These are phyloP conservation scores for Andrena chrysosceles DNA, from an alignment of 2,888 invertebrate genomes.

Conservation along the genomic window DNA sequence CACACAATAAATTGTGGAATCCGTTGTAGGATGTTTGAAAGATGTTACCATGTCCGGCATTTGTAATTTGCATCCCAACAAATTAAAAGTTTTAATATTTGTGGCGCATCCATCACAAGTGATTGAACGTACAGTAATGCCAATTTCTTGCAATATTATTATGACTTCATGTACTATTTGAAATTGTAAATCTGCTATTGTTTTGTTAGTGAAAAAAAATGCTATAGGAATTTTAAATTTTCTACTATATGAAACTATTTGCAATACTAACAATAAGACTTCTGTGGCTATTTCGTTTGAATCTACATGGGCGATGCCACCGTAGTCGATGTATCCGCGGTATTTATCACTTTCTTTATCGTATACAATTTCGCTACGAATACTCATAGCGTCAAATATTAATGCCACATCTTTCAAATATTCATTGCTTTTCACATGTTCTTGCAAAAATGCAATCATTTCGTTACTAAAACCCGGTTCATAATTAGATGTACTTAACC, in stretches of 20 bases:
- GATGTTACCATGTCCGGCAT: background rate
- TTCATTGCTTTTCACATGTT: background rate
- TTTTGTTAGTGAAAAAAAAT: background rate
- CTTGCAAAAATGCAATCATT: background rate
- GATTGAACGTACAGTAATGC: background rate
- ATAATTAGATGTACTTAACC: background rate
- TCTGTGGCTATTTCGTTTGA: background rate
- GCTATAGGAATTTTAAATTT: conserved; percentile 1
- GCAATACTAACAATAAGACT: background rate
- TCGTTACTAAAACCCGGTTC: background rate
- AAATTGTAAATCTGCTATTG: background rate
- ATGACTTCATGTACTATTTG: background rate
- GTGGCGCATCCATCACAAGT: conserved; percentile 2
- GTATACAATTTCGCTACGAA: conserved; percentile 18
- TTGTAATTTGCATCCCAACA: background rate
- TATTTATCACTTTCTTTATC: conserved; percentile 14
- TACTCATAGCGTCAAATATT: conserved; percentile 29
- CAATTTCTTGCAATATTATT: background rate
- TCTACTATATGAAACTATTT: background rate
- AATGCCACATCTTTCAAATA: background rate
- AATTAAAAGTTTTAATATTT: background rate
- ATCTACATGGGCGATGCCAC: conserved; percentile 13
- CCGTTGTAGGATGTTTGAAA: background rate
- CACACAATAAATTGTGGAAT: background rate
- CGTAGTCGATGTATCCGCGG: conserved; percentile 18